Base-by-base conservation (phyloP, 2,888 invertebrate species). In the Tigriopus californicus region DNA sequence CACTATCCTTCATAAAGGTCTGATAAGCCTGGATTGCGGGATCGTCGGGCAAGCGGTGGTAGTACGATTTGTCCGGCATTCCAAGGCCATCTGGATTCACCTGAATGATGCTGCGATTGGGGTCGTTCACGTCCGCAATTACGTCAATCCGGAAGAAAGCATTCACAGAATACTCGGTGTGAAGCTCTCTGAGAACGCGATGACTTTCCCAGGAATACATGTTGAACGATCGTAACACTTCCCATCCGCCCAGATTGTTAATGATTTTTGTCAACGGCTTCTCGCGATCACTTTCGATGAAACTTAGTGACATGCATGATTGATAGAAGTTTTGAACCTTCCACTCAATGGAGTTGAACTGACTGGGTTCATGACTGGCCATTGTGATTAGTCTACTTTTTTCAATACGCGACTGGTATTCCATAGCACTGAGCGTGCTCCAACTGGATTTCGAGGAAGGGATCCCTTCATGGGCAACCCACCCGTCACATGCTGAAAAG, bases 291-390 rank as follows among this genome's bases (percentile, higher is more conserved):
- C 70, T 67, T 64, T 75, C 74, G 40, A 77, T 70, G 61, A 71
- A 71, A 62, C 75, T 75, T 41, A 75, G 67, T 11, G 73, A 71
- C 65, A 67, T 67, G 57, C 66, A 67, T 1, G 77, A 75, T 60
- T 76, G 73, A 67, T 78, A 79, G 63, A 79, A 74, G 63, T 74
- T 69, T 65, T 77, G 77, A 63, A 79, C 65, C 67, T 79, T 79
- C 72, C 75, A 74, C 63, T 75, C 73, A 8, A 77, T 69, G 2
- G 70, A 65, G 18, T 61, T 63, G 2, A 69, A 66, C 48, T 70
- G 58, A 13, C 47, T 46, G 4, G 58, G 58, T 40, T 58, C 47
- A 49, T 58, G 58, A 24, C 49, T 49, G 22, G 47, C 48, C 18
- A 46, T 58, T 4, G 58, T 47, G 24, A 58, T 47, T 13, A 58